Percentiles rank a stretch among this genome's conserved stretches.
Conservation (phyloP, 2,888 invertebrate genomes). For the Calameuta idolon region DNA sequence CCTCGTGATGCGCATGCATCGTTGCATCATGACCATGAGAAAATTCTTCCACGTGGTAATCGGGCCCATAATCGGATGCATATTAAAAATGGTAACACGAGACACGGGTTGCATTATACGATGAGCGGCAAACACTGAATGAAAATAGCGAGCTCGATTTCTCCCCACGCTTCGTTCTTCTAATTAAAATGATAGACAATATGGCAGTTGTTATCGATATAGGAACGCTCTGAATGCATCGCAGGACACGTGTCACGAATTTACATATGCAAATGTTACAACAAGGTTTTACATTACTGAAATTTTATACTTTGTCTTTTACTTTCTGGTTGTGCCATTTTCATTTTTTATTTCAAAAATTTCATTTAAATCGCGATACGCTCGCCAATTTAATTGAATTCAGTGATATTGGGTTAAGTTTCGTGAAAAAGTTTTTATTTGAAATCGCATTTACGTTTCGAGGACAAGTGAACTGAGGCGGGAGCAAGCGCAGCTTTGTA, state of each 20-base stretch:
- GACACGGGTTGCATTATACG: not conserved
- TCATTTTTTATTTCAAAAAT: not conserved
- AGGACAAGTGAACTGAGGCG: not conserved
- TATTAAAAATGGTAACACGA: not conserved
- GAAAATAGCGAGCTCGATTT: not conserved
- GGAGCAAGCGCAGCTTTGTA: not conserved
- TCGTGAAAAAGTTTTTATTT: not conserved
- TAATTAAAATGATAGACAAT: not conserved
- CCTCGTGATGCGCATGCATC: not conserved
- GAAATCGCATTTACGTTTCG: not conserved
- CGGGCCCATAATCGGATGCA: not conserved
- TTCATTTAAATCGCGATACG: not conserved
- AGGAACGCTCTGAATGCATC: not conserved
- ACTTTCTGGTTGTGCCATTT: not conserved
- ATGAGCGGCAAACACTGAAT: not conserved
- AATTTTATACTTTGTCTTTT: not conserved
- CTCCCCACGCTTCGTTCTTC: not conserved
- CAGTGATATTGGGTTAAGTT: not conserved
- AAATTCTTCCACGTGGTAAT: not conserved
- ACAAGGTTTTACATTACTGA: not conserved
- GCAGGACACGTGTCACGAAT: not conserved
- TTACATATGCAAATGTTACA: not conserved
- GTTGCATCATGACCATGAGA: not conserved
- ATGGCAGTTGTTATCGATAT: not conserved
- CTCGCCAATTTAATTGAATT: not conserved